Base-by-base conservation (phyloP, 2,797 vertebrate genomes). In the Peromyscus aztecus region DNA sequence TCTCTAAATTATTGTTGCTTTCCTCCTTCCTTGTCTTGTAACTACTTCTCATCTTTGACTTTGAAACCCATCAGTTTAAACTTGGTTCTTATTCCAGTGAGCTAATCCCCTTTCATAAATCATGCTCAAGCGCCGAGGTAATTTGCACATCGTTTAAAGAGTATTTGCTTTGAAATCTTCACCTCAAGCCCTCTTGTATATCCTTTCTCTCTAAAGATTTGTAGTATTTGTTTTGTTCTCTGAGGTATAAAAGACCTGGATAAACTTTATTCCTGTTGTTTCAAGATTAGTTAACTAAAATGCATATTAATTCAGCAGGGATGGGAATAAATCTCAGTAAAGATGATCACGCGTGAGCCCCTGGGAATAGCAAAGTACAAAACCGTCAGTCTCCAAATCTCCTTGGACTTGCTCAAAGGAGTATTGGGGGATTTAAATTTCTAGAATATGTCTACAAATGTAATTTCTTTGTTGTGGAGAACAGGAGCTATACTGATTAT, bases 81-180 rank as follows among this genome's bases (percentile, higher is more conserved):
- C 98, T 93, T 87, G 97, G 98, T 99, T 99, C 98, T 98, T 98
- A 98, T 99, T 99, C 99, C 98, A 98, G 97, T 98, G 97, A 97
- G 97, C 98, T 99, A 99, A 99, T 99, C 98, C 97, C 98, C 98
- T 99, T 98, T 98, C 98, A 99, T 99, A 99, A 99, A 98, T 98
- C 98, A 98, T 98, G 98, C 98, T 99, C 98, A 98, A 99, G 98
- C 98, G 98, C 98, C 98, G 98, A 99, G 99, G 98, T 99, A 98
- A 99, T 99, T 99, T 99, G 98, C 99, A 99, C 98, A 99, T 99
- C 98, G 95, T 99, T 99, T 99, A 99, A 98, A 98, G 57, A 98
- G 97, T 99, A 98, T 99, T 99, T 99, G 98, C 99, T 99, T 99
- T 99, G 99, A 99, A 99, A 99, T 98, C 98, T 98, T 99, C 99